Evolutionary conservation across 1,140 invertebrate species (phyloP).

Genomic region (Alviniconcha marisindica): DNA sequence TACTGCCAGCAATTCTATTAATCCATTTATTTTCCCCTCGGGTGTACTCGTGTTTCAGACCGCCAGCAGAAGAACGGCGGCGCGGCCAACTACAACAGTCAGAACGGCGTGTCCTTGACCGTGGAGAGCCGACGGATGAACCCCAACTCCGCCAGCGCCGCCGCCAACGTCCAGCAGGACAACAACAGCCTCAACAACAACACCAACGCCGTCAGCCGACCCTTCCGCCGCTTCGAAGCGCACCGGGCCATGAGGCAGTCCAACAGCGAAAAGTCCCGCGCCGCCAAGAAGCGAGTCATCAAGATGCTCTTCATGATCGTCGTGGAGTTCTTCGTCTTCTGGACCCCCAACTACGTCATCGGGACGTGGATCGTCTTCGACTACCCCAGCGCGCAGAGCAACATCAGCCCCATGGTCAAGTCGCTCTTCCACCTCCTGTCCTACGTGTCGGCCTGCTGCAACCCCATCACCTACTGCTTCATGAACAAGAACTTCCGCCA

Average conservation of each 20-base stretch:
- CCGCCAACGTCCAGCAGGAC: neutral
- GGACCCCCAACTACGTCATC: constrained; percentile 91
- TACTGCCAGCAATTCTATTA: neutral
- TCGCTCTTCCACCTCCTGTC: constrained; percentile 88
- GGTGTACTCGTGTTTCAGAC: neutral
- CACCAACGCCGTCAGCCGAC: constrained; percentile 13
- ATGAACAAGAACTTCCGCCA: constrained; percentile 93
- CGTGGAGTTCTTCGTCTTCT: constrained; percentile 93
- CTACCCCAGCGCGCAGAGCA: constrained; percentile 79
- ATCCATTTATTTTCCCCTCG: neutral
- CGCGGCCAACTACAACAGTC: constrained; percentile 33
- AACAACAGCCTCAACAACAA: neutral
- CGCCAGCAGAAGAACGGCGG: neutral
- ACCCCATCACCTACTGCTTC: constrained; percentile 96
- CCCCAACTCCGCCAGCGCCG: neutral
- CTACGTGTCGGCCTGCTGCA: constrained; percentile 91
- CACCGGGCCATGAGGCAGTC: constrained; percentile 75
- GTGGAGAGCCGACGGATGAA: neutral
- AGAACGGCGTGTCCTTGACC: constrained; percentile 32
- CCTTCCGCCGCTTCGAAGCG: constrained; percentile 48
- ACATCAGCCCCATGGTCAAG: constrained; percentile 76
- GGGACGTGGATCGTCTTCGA: constrained; percentile 88
- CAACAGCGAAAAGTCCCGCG: constrained; percentile 87
- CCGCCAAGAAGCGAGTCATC: constrained; percentile 85
- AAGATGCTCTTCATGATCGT: constrained; percentile 95